Evolutionary conservation across 2,797 vertebrate species (phyloP).

Genomic region (Alexandromys oeconomus): DNA sequence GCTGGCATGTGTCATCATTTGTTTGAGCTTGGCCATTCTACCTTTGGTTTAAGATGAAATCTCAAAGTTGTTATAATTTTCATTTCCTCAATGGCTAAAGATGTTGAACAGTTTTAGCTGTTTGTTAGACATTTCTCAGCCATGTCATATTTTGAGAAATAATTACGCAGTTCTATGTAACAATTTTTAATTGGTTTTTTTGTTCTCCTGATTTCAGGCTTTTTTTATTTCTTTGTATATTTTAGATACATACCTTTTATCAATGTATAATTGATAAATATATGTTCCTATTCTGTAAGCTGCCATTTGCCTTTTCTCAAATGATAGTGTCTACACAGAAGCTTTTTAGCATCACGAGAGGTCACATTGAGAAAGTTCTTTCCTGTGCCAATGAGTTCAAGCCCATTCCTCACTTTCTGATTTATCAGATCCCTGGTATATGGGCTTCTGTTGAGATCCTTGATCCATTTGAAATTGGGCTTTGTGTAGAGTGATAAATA

Average conservation of each 20-base stretch:
- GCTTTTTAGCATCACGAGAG: neutral
- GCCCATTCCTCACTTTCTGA: neutral
- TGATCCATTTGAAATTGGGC: neutral
- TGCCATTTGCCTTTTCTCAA: neutral
- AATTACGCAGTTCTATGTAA: no score
- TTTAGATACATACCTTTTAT: neutral
- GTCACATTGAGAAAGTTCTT: neutral
- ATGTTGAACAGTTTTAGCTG: neutral
- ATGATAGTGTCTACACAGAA: neutral
- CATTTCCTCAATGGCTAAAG: neutral
- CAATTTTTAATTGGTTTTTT: neutral
- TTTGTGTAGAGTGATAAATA: neutral
- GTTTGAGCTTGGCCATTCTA: neutral
- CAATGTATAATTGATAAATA: neutral
- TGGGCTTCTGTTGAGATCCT: neutral
- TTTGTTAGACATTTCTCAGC: neutral
- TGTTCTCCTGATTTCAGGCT: neutral
- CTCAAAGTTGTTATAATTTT: neutral
- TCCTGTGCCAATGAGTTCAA: neutral
- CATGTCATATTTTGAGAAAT: neutral
- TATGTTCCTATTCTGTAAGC: neutral
- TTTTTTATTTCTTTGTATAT: neutral
- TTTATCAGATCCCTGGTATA: neutral
- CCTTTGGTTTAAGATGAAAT: neutral
- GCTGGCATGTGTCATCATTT: neutral